Percentiles rank a stretch among this genome's conserved stretches.
Conservation (phyloP, 2,113 vertebrate species). For the Neoarius graeffei region DNA sequence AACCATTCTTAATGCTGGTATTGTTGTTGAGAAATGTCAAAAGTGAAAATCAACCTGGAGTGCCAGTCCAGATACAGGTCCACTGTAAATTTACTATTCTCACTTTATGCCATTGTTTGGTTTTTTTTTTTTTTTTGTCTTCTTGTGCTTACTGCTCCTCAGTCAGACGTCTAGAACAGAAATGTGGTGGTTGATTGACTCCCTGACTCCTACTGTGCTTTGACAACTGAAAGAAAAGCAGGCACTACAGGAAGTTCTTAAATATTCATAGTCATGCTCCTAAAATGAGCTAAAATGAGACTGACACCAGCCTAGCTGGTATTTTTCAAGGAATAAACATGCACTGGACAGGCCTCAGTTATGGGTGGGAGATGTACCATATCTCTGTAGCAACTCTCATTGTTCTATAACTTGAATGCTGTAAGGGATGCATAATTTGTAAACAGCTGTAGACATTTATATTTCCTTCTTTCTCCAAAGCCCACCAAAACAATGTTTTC, state of each 20-base stretch:
- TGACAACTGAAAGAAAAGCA: conserved; percentile 50
- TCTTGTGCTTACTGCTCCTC: conserved; percentile 37
- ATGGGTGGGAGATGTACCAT: not conserved
- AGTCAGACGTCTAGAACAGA: conserved; percentile 21
- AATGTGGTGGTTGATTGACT: conserved; percentile 49
- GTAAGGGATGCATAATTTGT: conserved; percentile 4
- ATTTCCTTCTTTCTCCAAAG: not conserved
- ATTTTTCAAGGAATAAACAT: conserved; percentile 23
- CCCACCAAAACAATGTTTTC: conserved; percentile 5
- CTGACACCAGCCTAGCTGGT: conserved; percentile 23
- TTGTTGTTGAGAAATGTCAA: conserved; percentile 1
- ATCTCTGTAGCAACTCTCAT: conserved; percentile 10
- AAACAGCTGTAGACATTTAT: conserved; percentile 29
- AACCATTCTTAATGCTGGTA: not conserved
- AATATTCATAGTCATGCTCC: conserved; percentile 55
- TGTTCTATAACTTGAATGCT: conserved; percentile 12
- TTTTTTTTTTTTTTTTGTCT: not conserved
- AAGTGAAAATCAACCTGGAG: conserved; percentile 16
- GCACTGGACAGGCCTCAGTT: conserved; percentile 7
- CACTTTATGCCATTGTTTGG: not conserved
- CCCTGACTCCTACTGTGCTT: conserved; percentile 50
- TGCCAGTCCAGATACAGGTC: not conserved
- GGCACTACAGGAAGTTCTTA: conserved; percentile 52
- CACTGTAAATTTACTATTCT: conserved; percentile 15
- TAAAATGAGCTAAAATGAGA: conserved; percentile 31